Evolutionary conservation across 64 coral and sea anemone genomes (phyloP), one percentile per base, ranked within the genome.

Genomic region (Platygyra sinensis): DNA sequence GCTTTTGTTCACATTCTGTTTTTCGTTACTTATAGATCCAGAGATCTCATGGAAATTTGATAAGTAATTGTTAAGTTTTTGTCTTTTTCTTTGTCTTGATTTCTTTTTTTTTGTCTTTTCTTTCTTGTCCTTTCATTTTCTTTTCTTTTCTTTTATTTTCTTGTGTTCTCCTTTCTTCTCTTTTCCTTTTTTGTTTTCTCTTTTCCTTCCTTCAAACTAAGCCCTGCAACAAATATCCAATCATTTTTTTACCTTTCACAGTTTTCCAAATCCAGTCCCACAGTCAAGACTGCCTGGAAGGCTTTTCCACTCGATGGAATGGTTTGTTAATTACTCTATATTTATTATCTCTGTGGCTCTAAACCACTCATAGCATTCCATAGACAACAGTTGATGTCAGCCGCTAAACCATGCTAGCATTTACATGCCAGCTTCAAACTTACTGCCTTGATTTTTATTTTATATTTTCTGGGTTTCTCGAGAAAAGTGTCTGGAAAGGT

Each of bases 21-120:
- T 15, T 51, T 54, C 24, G 14, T n/a, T n/a, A n/a, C 20, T 38
- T 20, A 57, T 67, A 96, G 94, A 96, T 30, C 90, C 94, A 24
- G 90, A 93, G 62, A 59, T 96, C n/a, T 83, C 94, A 6, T 90
- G 91, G 90, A 93, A 77, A 89, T 89, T 96, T 90, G 94, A 96
- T 17, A 86, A 87, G 94, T 96, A 93, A 89, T 87, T 87, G 29
- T 54, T 22, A 52, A 36, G 0, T 17, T 14, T 55, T 55, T 55
- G 7, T 9, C 13, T 55, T 55, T 55, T 9, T 1, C 52, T 17
- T n/a, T 20, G 22, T 19, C 17, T 38, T 46, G 52, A 30, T 28
- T 8, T 73, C 22, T 3, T 14, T 30, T 25, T 52, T 59, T 7
- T 7, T 20, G 6, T 30, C 36, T n/a, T 73, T 1, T 39, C 12